Evolutionary conservation across 2,797 vertebrate species (phyloP).

Genomic region (Sebastes hubbsi): DNA sequence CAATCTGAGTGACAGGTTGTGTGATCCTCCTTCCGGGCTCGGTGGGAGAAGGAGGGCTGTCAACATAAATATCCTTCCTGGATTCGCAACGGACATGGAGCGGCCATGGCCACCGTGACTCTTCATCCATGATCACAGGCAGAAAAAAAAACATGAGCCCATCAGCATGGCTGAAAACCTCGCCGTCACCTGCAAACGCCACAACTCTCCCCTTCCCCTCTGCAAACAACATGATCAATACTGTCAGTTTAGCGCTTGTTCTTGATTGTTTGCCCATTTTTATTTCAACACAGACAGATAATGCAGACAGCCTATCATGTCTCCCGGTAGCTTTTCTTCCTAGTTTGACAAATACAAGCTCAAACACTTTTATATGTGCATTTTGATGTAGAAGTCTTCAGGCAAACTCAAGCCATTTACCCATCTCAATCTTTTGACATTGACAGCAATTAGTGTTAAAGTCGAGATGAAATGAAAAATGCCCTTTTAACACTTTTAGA

Average conservation of each 20-base stretch:
- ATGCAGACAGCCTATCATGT: background rate
- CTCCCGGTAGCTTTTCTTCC: background rate
- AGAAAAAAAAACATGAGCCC: conserved; percentile 18
- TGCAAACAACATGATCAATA: conserved; percentile 21
- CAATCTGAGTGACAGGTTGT: conserved; percentile 74
- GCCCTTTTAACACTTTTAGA: no score
- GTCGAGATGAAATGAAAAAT: no score
- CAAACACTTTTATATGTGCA: background rate
- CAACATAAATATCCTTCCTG: conserved; percentile 74
- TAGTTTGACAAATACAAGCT: background rate
- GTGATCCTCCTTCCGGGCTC: conserved; percentile 72
- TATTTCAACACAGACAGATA: background rate
- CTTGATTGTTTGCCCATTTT: conserved; percentile 21
- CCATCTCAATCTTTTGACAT: background rate
- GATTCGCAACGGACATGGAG: conserved; percentile 43
- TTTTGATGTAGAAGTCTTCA: background rate
- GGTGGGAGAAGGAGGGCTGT: conserved; percentile 69
- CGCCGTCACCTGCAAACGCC: background rate
- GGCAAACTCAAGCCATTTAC: background rate
- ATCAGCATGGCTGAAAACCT: conserved; percentile 24
- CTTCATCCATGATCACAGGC: conserved; percentile 43
- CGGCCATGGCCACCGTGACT: conserved; percentile 58
- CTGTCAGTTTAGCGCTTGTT: conserved; percentile 8
- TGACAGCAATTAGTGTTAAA: no score
- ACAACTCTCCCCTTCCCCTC: background rate